Conservation (phyloP, 2,888 invertebrate species). For the Stenchaetothrips biformis region DNA sequence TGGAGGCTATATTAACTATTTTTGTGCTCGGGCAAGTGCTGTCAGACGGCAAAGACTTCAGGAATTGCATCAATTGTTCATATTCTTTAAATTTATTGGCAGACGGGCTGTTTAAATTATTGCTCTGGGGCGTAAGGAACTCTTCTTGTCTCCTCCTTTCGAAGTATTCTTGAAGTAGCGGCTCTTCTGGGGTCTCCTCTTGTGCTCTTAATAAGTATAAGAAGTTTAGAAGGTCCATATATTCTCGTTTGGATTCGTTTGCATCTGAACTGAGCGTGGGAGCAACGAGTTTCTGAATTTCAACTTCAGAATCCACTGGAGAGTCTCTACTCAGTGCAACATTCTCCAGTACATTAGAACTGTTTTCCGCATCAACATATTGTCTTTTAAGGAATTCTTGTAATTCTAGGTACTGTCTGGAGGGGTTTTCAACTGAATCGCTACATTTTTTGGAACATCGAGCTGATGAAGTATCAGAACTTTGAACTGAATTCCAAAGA, state of each 20-base stretch:
- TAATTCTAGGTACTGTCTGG: constrained; percentile 1
- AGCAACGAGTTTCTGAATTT: background rate
- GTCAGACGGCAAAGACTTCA: background rate
- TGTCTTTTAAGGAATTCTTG: background rate
- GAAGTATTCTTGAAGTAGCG: background rate
- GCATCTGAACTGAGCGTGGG: background rate
- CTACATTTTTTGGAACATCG: too few relatives aligned
- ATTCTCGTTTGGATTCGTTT: background rate
- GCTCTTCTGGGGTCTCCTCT: background rate
- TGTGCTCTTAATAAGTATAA: background rate
- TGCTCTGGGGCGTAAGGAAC: background rate
- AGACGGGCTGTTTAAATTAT: background rate
- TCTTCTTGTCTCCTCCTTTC: background rate
- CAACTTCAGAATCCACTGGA: background rate
- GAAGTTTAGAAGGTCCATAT: constrained; percentile 12
- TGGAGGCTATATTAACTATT: too few relatives aligned
- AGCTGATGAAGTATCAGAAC: background rate
- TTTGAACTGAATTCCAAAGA: background rate
- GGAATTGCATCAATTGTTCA: background rate
- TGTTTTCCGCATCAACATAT: too few relatives aligned
- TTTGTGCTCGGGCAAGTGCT: too few relatives aligned
- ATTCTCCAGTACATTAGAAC: too few relatives aligned
- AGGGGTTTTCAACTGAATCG: background rate
- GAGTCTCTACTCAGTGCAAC: too few relatives aligned
- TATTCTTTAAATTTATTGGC: background rate